phyloP scores from a whole-genome alignment of 2,113 vertebrate species.

The Macaca nemestrina region DNA sequence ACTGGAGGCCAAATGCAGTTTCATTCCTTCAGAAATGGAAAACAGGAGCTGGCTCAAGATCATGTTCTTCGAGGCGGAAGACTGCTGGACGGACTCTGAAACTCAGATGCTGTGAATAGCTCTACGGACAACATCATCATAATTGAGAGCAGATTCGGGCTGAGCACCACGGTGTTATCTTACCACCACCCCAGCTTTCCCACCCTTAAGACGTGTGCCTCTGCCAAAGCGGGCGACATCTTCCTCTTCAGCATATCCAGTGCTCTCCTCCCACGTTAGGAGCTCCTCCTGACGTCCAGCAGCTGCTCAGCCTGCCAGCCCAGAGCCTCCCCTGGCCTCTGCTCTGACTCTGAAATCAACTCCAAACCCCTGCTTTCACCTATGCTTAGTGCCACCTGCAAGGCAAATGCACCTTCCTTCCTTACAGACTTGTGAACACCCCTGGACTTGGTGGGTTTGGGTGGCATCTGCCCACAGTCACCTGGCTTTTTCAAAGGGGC shows the following conservation, averaged over 20 bases:
- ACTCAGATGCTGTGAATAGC: background rate
- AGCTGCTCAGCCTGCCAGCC: background rate
- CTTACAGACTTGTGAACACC: background rate
- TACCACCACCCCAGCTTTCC: background rate
- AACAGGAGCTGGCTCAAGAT: background rate
- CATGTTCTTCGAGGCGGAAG: background rate
- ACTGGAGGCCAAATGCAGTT: background rate
- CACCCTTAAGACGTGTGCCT: accelerated
- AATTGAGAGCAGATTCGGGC: background rate
- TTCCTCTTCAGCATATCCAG: background rate
- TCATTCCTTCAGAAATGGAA: background rate
- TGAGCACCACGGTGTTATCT: accelerated
- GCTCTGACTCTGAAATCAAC: background rate
- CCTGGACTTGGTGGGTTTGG: accelerated
- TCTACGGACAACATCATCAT: background rate
- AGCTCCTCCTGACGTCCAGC: accelerated
- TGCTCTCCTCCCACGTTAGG: accelerated
- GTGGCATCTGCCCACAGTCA: too few relatives aligned
- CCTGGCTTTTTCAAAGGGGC: background rate
- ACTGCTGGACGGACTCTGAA: background rate
- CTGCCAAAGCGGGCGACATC: background rate
- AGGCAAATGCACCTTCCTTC: too few relatives aligned
- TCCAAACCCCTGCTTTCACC: accelerated
- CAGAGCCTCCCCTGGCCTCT: too few relatives aligned
- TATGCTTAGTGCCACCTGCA: accelerated